Percentiles rank a stretch among this genome's conserved stretches.
These are phyloP conservation scores for Eurystomus glaucurus DNA, from an alignment of 2,797 vertebrate species.

Conservation along the genomic window DNA sequence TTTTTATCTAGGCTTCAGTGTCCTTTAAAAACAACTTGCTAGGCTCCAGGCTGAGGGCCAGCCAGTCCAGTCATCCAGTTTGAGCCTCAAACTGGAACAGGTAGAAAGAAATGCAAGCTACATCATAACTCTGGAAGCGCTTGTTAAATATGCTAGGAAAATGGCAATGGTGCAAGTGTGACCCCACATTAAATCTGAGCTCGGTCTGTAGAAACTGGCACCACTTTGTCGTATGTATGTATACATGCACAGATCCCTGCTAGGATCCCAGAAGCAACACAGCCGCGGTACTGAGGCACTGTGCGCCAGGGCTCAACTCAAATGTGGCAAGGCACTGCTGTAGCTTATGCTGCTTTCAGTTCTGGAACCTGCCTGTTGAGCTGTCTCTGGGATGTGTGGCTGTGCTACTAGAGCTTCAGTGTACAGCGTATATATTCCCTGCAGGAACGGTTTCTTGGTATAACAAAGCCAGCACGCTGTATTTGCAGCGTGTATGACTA, in stretches of 20 bases:
- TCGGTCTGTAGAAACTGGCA: not conserved
- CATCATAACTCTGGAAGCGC: not conserved
- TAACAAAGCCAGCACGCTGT: not conserved
- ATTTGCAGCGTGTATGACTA: not conserved
- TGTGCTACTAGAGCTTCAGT: not conserved
- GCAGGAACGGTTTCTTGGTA: not conserved
- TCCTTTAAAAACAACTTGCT: not conserved
- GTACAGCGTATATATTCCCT: not conserved
- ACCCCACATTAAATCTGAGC: not conserved
- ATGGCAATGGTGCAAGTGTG: not conserved
- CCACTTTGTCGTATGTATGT: not conserved
- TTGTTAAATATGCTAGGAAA: not conserved
- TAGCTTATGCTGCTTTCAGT: not conserved
- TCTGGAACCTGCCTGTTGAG: not conserved
- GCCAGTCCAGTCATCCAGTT: not conserved
- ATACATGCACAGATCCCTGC: accelerated
- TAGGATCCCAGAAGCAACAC: not conserved
- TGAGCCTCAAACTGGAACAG: not conserved
- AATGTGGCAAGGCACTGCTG: too few relatives aligned
- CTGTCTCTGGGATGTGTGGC: not conserved
- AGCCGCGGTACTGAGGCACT: not conserved
- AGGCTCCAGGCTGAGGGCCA: not conserved
- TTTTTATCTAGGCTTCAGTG: not conserved
- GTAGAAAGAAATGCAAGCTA: not conserved
- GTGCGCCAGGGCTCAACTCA: not conserved